Conservation (phyloP, 2,888 invertebrate genomes). For the Aleiodes testaceus region DNA sequence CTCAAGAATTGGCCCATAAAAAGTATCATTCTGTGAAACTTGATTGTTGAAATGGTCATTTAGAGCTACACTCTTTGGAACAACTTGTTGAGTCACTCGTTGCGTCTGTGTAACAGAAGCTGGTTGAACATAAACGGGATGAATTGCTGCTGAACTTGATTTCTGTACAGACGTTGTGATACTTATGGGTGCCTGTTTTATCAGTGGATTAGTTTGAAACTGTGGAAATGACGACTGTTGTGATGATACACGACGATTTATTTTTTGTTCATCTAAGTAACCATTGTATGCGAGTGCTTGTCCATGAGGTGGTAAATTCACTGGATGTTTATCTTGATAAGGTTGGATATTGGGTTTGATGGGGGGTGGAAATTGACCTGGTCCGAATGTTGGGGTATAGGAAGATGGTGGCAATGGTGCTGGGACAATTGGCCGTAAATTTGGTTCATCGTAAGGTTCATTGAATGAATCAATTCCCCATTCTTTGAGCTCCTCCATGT, state of each 20-base stretch:
- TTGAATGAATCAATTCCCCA: slow-evolving; percentile 69
- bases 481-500: slow-evolving; percentile 68
- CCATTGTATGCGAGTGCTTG: slow-evolving; percentile 67
- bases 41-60: slow-evolving; percentile 36
- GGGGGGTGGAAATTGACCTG: slow-evolving; percentile 45
- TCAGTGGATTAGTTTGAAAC: slow-evolving; percentile 33
- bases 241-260: slow-evolving; percentile 53
- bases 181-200: slow-evolving; percentile 29
- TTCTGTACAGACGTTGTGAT: slow-evolving; percentile 29
- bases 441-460: slow-evolving; percentile 58
- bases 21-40: slow-evolving; percentile 71
- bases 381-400: slow-evolving; percentile 37
- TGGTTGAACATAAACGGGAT: slow-evolving; percentile 46
- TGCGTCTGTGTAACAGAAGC: slow-evolving; percentile 22
- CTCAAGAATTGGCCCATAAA: slow-evolving; percentile 86
- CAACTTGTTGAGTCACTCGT: slow-evolving; percentile 51
- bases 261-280: slow-evolving; percentile 60
- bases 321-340: slow-evolving; percentile 38
- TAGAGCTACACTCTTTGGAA: slow-evolving; percentile 68
- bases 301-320: slow-evolving; percentile 48
- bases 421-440: slow-evolving; percentile 44
- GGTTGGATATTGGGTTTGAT: slow-evolving; percentile 47
- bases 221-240: slow-evolving; percentile 16
- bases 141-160: slow-evolving; percentile 40
- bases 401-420: slow-evolving; percentile 36